Percentiles rank a stretch among this genome's conserved stretches.
Conservation (phyloP, 2,888 invertebrate species). For the Operophtera brumata region DNA sequence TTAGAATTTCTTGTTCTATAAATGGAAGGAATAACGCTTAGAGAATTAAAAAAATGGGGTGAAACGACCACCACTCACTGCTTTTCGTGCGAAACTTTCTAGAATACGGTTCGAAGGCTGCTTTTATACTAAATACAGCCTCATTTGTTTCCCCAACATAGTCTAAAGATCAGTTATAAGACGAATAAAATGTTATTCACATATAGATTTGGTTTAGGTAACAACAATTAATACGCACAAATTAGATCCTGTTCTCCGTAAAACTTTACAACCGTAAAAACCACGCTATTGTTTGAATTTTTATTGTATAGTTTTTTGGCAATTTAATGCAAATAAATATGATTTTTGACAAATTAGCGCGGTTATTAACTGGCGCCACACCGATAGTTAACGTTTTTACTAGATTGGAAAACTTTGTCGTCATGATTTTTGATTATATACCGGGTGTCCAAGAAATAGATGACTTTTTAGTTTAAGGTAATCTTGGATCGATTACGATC, state of each 20-base stretch:
- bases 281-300: slow-evolving; percentile 22
- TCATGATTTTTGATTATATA: slow-evolving; percentile 3
- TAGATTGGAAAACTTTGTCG: slow-evolving; percentile 15
- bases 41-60: too few species aligned
- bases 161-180: too few species aligned
- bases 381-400: slow-evolving; percentile 19
- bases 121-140: background rate
- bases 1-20: too few species aligned
- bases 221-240: slow-evolving; percentile 27
- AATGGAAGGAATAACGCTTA: too few species aligned
- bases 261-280: slow-evolving; percentile 32
- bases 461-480: too few species aligned
- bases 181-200: too few species aligned
- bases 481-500: too few species aligned
- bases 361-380: slow-evolving; percentile 24
- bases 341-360: slow-evolving; percentile 25
- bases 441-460: background rate
- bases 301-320: slow-evolving; percentile 16
- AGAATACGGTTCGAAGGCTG: background rate
- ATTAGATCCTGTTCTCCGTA: slow-evolving; percentile 24
- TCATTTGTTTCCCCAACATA: background rate
- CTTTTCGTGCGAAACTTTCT: background rate
- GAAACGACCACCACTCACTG: background rate
- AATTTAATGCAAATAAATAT: slow-evolving; percentile 18
- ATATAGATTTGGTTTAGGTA: too few species aligned